Percentiles rank a stretch among this genome's conserved stretches.
Conservation (phyloP, 2,888 invertebrate genomes). For the Cheilosia variabilis region DNA sequence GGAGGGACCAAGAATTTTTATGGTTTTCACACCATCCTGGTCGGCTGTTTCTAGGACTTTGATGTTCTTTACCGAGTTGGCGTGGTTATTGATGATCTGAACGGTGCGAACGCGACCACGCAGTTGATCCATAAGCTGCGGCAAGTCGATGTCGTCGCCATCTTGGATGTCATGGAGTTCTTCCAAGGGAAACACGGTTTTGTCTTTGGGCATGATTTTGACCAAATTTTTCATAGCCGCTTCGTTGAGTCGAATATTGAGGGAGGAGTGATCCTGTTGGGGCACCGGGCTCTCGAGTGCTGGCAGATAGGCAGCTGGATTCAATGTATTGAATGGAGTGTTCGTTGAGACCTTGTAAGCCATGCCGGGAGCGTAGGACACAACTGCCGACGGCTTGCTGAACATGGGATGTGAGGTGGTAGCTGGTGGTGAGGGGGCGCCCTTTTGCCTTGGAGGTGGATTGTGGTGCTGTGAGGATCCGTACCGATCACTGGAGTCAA, state of each 20-base stretch:
- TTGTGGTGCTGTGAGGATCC: conserved; percentile 69
- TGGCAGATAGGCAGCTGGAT: conserved; percentile 35
- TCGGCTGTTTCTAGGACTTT: conserved; percentile 80
- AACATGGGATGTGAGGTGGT: conserved; percentile 77
- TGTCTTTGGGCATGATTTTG: conserved; percentile 47
- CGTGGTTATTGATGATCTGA: conserved; percentile 78
- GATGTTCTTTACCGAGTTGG: conserved; percentile 78
- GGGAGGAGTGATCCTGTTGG: conserved; percentile 8
- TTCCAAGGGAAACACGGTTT: conserved; percentile 34
- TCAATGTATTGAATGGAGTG: conserved; percentile 59
- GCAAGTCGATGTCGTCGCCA: conserved; percentile 39
- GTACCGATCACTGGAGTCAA: conserved; percentile 79
- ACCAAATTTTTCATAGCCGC: conserved; percentile 48
- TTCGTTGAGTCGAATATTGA: conserved; percentile 52
- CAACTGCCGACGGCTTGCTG: conserved; percentile 72
- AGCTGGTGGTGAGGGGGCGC: conserved; percentile 57
- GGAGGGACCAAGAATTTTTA: conserved; percentile 80
- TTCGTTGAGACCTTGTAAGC: conserved; percentile 69
- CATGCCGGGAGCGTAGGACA: conserved; percentile 52
- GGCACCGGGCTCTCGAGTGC: conserved; percentile 76
- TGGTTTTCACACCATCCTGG: conserved; percentile 80
- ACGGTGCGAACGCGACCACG: conserved; percentile 79
- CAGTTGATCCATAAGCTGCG: conserved; percentile 38
- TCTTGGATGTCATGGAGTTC: conserved; percentile 34
- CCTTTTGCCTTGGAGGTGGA: conserved; percentile 17